These are phyloP conservation scores for Pterobdella sp. DNA, from an alignment of 2,888 invertebrate genomes.

Conservation along the genomic window DNA sequence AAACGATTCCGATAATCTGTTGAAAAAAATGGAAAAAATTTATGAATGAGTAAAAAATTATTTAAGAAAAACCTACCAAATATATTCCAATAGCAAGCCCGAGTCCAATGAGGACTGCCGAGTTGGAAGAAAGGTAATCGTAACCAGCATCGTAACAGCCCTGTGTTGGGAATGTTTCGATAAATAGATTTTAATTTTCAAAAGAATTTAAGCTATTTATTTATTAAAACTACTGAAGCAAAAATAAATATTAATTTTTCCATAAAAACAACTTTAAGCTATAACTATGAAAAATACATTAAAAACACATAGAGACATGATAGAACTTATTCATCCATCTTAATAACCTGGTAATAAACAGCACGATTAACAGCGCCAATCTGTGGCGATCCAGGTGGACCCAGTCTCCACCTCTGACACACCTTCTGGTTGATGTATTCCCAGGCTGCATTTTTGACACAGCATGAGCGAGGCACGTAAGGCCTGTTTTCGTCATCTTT, in stretches of 20 bases:
- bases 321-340: not conserved
- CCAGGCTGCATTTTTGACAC: constrained; percentile 37
- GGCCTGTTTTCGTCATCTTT: constrained; percentile 37
- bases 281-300: not conserved
- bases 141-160: constrained; percentile 39
- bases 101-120: constrained; percentile 36
- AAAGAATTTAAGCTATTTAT: not conserved
- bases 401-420: constrained; percentile 39
- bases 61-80: constrained; percentile 31
- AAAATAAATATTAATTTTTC: constrained; percentile 1
- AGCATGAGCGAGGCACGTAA: constrained; percentile 39
- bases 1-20: not conserved
- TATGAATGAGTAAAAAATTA: not conserved
- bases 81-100: constrained; percentile 34
- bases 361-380: constrained; percentile 39
- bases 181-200: not conserved
- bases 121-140: constrained; percentile 36
- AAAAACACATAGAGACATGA: too few relatives aligned
- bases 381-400: constrained; percentile 37
- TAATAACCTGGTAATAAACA: constrained; percentile 38
- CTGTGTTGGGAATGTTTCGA: constrained; percentile 26
- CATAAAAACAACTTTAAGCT: too few relatives aligned
- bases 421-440: constrained; percentile 36
- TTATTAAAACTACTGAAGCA: not conserved
- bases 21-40: not conserved